Evolutionary conservation across 1,140 invertebrate genomes (phyloP), one percentile per base, ranked within the genome.

Genomic region (Cecropterus lyciades): DNA sequence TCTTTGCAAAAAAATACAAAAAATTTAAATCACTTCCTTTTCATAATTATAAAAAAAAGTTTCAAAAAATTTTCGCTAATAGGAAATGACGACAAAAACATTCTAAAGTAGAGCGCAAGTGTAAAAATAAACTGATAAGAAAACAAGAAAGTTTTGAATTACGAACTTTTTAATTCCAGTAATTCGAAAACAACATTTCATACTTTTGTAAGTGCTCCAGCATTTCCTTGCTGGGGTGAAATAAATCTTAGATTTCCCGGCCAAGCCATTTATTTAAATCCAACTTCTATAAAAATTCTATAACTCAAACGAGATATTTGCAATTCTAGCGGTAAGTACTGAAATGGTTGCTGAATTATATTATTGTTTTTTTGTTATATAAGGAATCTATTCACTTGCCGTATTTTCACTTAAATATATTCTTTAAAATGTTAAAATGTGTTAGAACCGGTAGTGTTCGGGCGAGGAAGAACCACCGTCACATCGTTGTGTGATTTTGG

Each of bases 121-220:
- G 37, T 43, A 42, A 56, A 42, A 56, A 56, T 56, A 33, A 33
- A 3, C 53, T 56, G 53, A 56, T 56, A 56, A 55, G 52, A 56
- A 56, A 56, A 56, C 37, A 43, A 13, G 16, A 43, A 56, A 56
- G 37, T 56, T 51, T 60, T 48, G 27, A 33, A 37, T 49, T 13
- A 37, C 27, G 30, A 46, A 60, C 24, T 60, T 60, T 49, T 60
- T 60, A 60, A 60, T 62, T 62, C 27, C 57, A 51, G 57, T 62
- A 62, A 62, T 62, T 51, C 46, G 57, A 62, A 62, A 62, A 62
- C 57, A 62, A 62, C 20, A 51, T 62, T 62, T 62, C 57, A 62
- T 40, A 62, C 46, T 62, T 51, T 62, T 62, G n/a, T 51, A 62
- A 62, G 57, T 62, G 56, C 43, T 17, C 14, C 42, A 49, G 30